A percentile compares a stretch with the other conserved stretches of the same genome.
Conservation (phyloP, 2,888 invertebrate species). For the Thymelicus sylvestris region DNA sequence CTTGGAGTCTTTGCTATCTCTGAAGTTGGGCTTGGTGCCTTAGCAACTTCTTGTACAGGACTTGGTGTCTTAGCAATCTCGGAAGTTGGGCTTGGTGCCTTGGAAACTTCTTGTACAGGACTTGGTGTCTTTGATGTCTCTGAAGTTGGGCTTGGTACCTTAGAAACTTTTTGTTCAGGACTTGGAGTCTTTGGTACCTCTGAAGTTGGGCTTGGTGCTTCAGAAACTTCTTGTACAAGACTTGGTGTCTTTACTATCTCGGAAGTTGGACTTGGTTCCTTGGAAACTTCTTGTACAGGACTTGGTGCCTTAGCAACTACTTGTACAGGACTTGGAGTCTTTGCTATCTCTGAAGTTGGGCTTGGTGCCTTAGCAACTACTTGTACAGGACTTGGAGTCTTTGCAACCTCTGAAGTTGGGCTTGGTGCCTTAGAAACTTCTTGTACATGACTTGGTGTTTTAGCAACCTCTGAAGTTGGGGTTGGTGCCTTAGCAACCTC, state of each 20-base stretch:
- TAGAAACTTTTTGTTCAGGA: too few species aligned
- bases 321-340: conserved; percentile 15
- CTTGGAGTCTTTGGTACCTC: too few species aligned
- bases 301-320: not conserved
- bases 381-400: not conserved
- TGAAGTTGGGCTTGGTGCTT: too few species aligned
- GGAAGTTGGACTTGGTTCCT: not conserved
- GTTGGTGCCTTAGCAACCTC: not conserved
- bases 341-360: not conserved
- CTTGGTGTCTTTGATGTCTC: not conserved
- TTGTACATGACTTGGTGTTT: not conserved
- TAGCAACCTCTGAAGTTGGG: not conserved
- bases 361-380: conserved; percentile 15
- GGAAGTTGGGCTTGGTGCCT: not conserved
- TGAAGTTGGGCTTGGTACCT: too few species aligned
- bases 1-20: conserved; percentile 34
- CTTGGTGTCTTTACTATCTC: conserved; percentile 5
- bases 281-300: not conserved
- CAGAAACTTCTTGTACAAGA: not conserved
- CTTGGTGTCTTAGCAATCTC: not conserved
- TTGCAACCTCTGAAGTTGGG: too few species aligned
- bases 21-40: not conserved
- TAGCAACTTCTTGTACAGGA: not conserved
- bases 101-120: not conserved
- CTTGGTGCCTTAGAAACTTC: conserved; percentile 12